Base-by-base conservation (phyloP, 2,888 invertebrate species). In the Anorthoa munda region DNA sequence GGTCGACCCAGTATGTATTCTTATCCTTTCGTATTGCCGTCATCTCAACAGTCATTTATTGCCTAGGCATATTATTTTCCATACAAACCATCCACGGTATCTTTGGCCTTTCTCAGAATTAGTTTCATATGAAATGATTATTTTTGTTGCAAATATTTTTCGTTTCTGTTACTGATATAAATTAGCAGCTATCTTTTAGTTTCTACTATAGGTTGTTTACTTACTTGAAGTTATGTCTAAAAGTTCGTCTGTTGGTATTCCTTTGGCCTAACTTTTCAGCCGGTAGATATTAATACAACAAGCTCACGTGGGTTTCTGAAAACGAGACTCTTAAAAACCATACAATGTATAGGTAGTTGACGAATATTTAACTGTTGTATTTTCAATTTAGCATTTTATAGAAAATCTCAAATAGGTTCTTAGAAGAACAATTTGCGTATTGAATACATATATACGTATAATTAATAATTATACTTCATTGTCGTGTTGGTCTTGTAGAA, bases 251-350 rank as follows among this genome's bases (percentile, higher is more conserved):
- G 48, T 45, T 1, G 56, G 55, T 73, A 73, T 72, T 72, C 56
- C 73, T 73, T 73, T 73, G 73, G 17, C 4, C 2, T 39, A 72
- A 72, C 18, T 73, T 72, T 48, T 45, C 39, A 45, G 48, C n/a
- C 55, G n/a, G 55, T 23, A 56, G 56, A 59, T 18, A 48, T 23
- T 23, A 69, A 21, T 17, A 55, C 21, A 15, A 45, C 12, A 48
- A 55, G 17, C 55, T 73, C 26, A 63, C 45, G 21, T 58, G 58
- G 58, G 5, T 45, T 70, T 26, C 18, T 72, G 9, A 9, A n/a
- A 50, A 23, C 17, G 39, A 13, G 45, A 31, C 55, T 55, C 46
- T 46, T 31, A 51, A 66, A 69, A 23, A 48, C 48, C 31, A 12
- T 18, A 17, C 4, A 51, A 46, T 67, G 15, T 4, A 12, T 51